Conservation (phyloP, 2,888 invertebrate species). For the Tortricodes alternella region DNA sequence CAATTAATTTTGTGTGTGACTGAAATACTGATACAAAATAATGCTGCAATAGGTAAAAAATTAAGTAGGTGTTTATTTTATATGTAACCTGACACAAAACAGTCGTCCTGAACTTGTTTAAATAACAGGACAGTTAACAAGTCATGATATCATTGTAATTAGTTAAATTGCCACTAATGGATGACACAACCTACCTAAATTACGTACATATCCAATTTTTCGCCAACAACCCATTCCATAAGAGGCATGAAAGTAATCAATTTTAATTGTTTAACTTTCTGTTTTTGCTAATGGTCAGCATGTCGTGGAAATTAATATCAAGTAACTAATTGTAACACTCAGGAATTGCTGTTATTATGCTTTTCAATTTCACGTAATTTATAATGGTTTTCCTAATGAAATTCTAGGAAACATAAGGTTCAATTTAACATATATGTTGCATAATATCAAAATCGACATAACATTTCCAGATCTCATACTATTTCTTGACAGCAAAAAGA, state of each 20-base stretch:
- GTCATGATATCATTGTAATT: conserved; percentile 33
- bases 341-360: neutral
- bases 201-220: conserved; percentile 5
- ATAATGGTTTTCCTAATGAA: neutral
- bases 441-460: no score
- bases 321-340: neutral
- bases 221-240: conserved; percentile 5
- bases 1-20: neutral
- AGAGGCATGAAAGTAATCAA: neutral
- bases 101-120: conserved; percentile 11
- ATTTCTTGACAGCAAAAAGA: no score
- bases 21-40: neutral
- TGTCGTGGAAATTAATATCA: neutral
- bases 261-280: conserved; percentile 15
- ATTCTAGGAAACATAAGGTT: neutral
- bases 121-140: conserved; percentile 22
- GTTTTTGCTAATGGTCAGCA: neutral
- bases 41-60: neutral
- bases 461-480: no score
- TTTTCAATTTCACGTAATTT: neutral
- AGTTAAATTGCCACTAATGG: conserved; percentile 27
- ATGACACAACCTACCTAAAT: conserved; percentile 8
- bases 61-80: neutral
- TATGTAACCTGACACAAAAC: neutral
- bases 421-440: no score